phyloP scores from a whole-genome alignment of 2,888 invertebrate genomes.

The Drosophila prolongata region DNA sequence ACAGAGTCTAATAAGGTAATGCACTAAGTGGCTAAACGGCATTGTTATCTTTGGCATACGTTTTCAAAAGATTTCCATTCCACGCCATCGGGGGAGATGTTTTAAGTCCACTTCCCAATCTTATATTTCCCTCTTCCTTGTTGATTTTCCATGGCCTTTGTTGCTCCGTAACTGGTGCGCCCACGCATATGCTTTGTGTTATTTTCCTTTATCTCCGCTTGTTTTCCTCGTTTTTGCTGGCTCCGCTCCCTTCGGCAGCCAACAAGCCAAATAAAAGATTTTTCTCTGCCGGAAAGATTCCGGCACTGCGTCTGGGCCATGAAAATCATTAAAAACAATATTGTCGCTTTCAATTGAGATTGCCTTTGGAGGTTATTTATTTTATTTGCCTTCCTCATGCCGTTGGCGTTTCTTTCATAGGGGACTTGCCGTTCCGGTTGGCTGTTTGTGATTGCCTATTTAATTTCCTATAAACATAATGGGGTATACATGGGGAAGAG shows the following conservation, averaged over 20 bases:
- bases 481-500: background rate
- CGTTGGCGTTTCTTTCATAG: conserved; percentile 8
- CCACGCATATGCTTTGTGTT: conserved; percentile 64
- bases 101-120: background rate
- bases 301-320: conserved; percentile 33
- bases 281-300: conserved; percentile 30
- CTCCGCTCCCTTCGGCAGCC: conserved; percentile 33
- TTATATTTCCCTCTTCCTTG: conserved; percentile 10
- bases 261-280: conserved; percentile 60
- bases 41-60: conserved; percentile 44
- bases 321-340: conserved; percentile 76
- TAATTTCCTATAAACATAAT: conserved; percentile 38
- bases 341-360: conserved; percentile 67
- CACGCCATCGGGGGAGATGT: conserved; percentile 2
- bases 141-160: conserved; percentile 51
- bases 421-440: conserved; percentile 21
- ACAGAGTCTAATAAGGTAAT: conserved; percentile 50
- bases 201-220: conserved; percentile 20
- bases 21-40: conserved; percentile 50
- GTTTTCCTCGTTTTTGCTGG: conserved; percentile 25
- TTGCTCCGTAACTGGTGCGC: conserved; percentile 37
- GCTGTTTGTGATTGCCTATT: conserved; percentile 40
- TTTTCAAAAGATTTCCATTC: conserved; percentile 40
- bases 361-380: conserved; percentile 59
- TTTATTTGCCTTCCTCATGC: conserved; percentile 48